A percentile compares a stretch with the other conserved stretches of the same genome.
phyloP scores from a whole-genome alignment of 2,888 invertebrate genomes.

The Drosophila sordidula region DNA sequence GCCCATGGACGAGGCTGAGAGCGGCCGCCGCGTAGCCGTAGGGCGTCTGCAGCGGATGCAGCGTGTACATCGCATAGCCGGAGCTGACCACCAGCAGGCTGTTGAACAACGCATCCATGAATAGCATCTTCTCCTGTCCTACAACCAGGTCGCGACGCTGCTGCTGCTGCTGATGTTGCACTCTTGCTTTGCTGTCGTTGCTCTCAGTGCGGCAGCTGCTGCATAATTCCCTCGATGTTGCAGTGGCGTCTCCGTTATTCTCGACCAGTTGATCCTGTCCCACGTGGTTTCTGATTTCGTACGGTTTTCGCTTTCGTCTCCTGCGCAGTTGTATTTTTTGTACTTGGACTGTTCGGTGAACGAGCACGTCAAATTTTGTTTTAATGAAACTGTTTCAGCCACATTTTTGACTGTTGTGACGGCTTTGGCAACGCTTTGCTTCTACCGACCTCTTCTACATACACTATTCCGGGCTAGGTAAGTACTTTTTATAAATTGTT shows the following conservation, averaged over 20 bases:
- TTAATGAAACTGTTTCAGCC: slow-evolving; percentile 22
- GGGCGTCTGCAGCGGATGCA: slow-evolving; percentile 66
- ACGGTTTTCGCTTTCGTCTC: background rate
- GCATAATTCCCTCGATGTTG: slow-evolving; percentile 4
- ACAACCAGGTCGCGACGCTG: too few species aligned
- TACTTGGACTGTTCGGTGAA: slow-evolving; percentile 28
- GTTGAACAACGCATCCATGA: slow-evolving; percentile 69
- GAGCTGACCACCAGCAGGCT: slow-evolving; percentile 74
- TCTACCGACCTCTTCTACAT: background rate
- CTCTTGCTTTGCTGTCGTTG: background rate
- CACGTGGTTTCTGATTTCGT: background rate
- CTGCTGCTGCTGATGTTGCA: background rate
- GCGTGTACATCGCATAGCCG: slow-evolving; percentile 69
- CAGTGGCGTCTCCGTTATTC: background rate
- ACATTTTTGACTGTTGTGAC: slow-evolving; percentile 52
- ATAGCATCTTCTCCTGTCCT: slow-evolving; percentile 37
- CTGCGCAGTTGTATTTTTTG: slow-evolving; percentile 1
- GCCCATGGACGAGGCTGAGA: slow-evolving; percentile 70
- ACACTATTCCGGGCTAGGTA: too few species aligned
- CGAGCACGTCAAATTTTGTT: slow-evolving; percentile 55
- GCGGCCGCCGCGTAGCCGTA: slow-evolving; percentile 73
- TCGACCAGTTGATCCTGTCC: background rate
- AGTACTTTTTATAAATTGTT: too few species aligned
- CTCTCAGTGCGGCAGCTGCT: background rate
- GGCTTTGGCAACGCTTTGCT: slow-evolving; percentile 9